A percentile compares a stretch with the other conserved stretches of the same genome.
These are phyloP conservation scores for Tineola bisselliella DNA, from an alignment of 2,888 invertebrate genomes.

Conservation along the genomic window DNA sequence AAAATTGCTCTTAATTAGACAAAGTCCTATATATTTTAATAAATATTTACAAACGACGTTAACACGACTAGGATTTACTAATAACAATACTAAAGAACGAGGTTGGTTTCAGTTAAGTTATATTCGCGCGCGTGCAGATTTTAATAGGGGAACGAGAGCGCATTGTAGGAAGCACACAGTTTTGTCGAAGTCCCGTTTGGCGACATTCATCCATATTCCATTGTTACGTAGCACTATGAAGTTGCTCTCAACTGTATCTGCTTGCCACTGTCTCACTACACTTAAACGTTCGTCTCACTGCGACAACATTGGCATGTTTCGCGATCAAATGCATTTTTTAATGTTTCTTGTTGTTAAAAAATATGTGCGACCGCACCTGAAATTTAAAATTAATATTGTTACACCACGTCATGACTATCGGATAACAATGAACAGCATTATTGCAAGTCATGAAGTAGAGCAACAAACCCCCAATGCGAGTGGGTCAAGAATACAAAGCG, in stretches of 20 bases:
- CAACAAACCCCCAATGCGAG: neutral
- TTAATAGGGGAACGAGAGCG: slow-evolving; percentile 40
- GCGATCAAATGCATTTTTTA: slow-evolving; percentile 53
- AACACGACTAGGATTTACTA: neutral
- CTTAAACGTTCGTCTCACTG: slow-evolving; percentile 54
- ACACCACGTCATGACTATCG: slow-evolving; percentile 2
- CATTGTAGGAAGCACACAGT: slow-evolving; percentile 54
- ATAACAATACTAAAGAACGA: slow-evolving; percentile 7
- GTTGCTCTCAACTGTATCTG: slow-evolving; percentile 54
- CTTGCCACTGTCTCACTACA: slow-evolving; percentile 24
- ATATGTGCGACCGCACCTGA: slow-evolving; percentile 5
- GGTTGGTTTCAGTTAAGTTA: neutral
- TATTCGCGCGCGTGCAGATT: slow-evolving; percentile 21
- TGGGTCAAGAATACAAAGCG: neutral
- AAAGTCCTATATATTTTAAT: neutral
- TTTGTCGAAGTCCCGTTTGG: slow-evolving; percentile 28
- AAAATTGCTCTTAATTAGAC: neutral
- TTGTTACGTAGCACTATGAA: slow-evolving; percentile 45
- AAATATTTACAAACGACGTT: slow-evolving; percentile 9
- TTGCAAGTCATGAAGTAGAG: neutral
- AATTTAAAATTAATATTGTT: neutral
- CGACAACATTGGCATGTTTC: slow-evolving; percentile 37
- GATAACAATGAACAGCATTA: neutral
- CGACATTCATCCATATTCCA: slow-evolving; percentile 63
- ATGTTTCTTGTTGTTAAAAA: neutral